Evolutionary conservation across 2,888 invertebrate genomes (phyloP), one percentile per base, ranked within the genome.

Genomic region (Lepas anatifera): DNA sequence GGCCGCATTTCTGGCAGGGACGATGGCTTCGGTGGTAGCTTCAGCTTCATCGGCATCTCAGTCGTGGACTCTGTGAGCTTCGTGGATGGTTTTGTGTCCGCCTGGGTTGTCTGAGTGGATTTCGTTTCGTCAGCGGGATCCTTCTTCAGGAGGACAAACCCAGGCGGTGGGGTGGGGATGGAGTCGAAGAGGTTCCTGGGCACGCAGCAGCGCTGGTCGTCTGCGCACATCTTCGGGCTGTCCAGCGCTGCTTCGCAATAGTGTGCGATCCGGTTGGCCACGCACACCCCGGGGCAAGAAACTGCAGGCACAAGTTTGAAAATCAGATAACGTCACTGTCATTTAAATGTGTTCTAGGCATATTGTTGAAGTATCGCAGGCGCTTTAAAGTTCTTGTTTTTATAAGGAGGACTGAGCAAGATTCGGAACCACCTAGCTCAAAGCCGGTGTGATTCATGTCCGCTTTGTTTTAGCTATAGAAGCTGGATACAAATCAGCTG

Each of bases 201-300:
- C 4, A 92, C 90, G 80, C 94, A 94, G 80, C 94, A 94, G 71
- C 87, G 85, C 71, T 88, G 83, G 0, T 89, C 89, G n/a, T 85
- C 80, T 75, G 88, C 87, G 79, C 94, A 93, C 3, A 92, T 83
- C 39, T 85, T 86, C 10, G 85, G 83, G 2, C 87, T 85, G 68
- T 87, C 87, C 68, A 92, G 81, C 75, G 92, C 89, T 0, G 91
- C 92, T 76, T 92, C 91, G 78, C 94, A 94, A 79, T 92, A 93
- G 77, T 88, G 87, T 0, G 91, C 87, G 72, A 93, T 87, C 32
- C 88, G 83, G 68, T 89, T 87, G 32, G 89, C 87, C 70, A 93
- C 90, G 77, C 94, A 94, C 11, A 92, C 88, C 7, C 93, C 92
- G 0, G 88, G 87, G 76, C 93, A 93, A 77, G 69, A 43, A 35